Evolutionary conservation across 2,888 invertebrate species (phyloP), one percentile per base, ranked within the genome.

Genomic region (Cataglyphis rosenhaueri): DNA sequence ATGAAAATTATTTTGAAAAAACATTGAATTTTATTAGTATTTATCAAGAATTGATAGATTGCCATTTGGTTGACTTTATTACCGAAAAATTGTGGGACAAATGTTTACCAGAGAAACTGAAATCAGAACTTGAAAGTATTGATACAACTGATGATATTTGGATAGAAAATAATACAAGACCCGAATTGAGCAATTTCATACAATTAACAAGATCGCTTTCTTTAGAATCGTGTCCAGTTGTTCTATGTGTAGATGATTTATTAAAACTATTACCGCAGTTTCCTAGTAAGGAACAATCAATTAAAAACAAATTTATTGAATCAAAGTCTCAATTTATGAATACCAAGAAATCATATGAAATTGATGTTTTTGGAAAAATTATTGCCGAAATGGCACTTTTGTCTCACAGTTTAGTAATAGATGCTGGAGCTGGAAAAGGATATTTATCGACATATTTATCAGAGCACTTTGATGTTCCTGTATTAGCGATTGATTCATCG

Each of bases 341-440:
- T 3, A 95, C 95, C 70, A 98, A 98, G 94, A 98, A 98, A 92
- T 96, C 96, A 62, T 97, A 98, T 93, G 98, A 98, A 95, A 92
- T 94, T 59, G 91, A 91, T 81, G 73, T 85, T 32, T 87, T 94
- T 32, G 90, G 93, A 8, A 88, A 88, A 78, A 71, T 93, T 6
- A 78, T 93, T 25, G 87, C 85, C 35, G 76, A 87, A 83, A 79
- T 92, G 25, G 88, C 91, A 29, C 55, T 85, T 32, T 57, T 84
- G 8, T 84, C 90, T 12, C 61, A 79, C 48, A 87, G 86, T 74
- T 85, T 94, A 55, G 88, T 94, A 12, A 92, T 98, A 21, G 99
- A 99, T 93, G 96, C 98, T 61, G 99, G 99, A 0, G 98, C 98
- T 91, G 99, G 99, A 0, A 97, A 98, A 92, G 99, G 98, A 0